Evolutionary conservation across 2,113 vertebrate species (phyloP), one percentile per base, ranked within the genome.

Genomic region (Neolamprologus ventralis): DNA sequence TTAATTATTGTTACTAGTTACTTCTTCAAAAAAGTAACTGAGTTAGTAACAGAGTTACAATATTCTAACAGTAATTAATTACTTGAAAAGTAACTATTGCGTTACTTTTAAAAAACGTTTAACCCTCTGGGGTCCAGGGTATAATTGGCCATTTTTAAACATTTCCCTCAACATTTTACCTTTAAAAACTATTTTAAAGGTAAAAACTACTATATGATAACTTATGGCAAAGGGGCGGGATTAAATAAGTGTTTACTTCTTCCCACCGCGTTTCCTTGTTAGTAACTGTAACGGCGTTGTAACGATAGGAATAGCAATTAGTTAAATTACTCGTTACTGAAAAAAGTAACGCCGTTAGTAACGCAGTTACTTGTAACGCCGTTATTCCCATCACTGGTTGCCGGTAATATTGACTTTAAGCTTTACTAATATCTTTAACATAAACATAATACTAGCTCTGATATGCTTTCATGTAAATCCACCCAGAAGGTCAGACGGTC

Each of bases 391-490:
- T 58, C 26, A 31, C 57, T 58, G 26, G 7, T 26, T 58, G 10
- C 21, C 7, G 21, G 4, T 23, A 60, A 47, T 82, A 23, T 21
- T 9, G 11, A 65, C n/a, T 55, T 45, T 42, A 84, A 37, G 54
- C 28, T 40, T 79, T 82, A 75, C 42, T 65, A 57, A 57, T 42
- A 55, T 55, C 60, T 40, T 11, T 54, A 19, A 82, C 45, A 79
- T 23, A 37, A 35, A 65, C 60, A 28, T 47, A 80, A 55, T 28
- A 45, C 7, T 23, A 23, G 28, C 60, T 49, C 51, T 40, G 17
- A 17, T 45, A n/a, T 45, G 63, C 33, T n/a, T 54, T 12, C 17
- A 81, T 28, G 51, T 68, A 90, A 28, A 89, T 89, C 80, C 84
- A 81, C 49, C 40, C 51, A 49, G 31, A 63, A 80, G 58, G 54